Evolutionary conservation across 2,888 invertebrate genomes (phyloP), one percentile per base, ranked within the genome.

Genomic region (Chromoteleia sp.): DNA sequence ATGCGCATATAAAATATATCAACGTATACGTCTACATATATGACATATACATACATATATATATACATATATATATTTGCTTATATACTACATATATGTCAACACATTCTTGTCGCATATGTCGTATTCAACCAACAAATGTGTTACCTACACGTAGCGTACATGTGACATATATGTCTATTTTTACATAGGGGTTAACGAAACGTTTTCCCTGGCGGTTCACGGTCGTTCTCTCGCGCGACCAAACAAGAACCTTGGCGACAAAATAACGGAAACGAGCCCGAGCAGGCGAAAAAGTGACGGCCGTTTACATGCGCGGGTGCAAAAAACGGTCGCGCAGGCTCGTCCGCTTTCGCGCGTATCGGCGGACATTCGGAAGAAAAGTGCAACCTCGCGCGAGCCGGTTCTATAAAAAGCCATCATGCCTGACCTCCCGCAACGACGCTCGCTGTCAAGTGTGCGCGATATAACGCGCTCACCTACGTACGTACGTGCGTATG

Each of bases 381-480:
- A 82, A 74, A 79, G 80, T 76, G 83, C 83, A 79, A 82, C 78
- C 80, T 74, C 74, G 85, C 73, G 82, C 75, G 84, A 81, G 84
- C 83, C 83, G 85, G 82, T 87, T 86, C 87, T 88, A 88, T 88
- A 89, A 89, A 90, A 89, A 88, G 87, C 86, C 86, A 88, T 89
- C 88, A 85, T 88, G 86, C 89, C 89, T 88, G 89, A 90, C 89
- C 89, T 90, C 87, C 87, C 90, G 87, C 89, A 90, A 90, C 87
- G 85, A 85, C 83, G 82, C 82, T 81, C 83, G 79, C 82, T 85
- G 84, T 85, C 85, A 85, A 87, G 84, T 85, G 82, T 83, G 83
- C 83, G 82, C 83, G 82, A 83, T 83, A 83, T 79, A 82, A 83
- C 67, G 61, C 65, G 54, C 48, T 56, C 74, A 61, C 78, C 29